phyloP scores from a whole-genome alignment of 2,113 vertebrate species.

The Aegithalos caudatus region DNA sequence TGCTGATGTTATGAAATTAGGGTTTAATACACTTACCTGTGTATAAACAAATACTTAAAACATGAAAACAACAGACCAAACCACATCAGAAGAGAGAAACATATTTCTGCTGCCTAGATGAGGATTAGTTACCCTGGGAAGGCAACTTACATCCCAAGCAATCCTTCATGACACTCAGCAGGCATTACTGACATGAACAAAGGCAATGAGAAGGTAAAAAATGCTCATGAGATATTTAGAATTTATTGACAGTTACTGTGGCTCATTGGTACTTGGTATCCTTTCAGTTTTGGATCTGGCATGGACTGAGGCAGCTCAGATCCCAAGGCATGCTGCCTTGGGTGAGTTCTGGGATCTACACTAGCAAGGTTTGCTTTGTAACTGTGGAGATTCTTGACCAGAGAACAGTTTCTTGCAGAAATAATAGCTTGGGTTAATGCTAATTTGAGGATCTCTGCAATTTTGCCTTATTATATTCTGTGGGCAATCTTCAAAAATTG shows the following conservation, averaged over 20 bases:
- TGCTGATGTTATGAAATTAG: not conserved
- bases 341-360: not conserved
- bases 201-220: not conserved
- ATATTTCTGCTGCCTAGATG: not conserved
- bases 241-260: not conserved
- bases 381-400: not conserved
- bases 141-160: not conserved
- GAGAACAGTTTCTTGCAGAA: not conserved
- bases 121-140: not conserved
- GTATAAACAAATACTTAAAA: not conserved
- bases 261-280: not conserved
- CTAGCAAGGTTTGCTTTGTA: not conserved
- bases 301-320: not conserved
- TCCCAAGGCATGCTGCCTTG: not conserved
- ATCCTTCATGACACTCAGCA: not conserved
- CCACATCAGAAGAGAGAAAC: not conserved
- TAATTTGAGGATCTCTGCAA: not conserved
- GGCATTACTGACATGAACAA: not conserved
- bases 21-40: not conserved
- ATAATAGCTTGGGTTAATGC: not conserved
- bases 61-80: not conserved
- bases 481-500: not conserved
- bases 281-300: not conserved
- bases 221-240: not conserved
- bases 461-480: not conserved